Evolutionary conservation across 2,888 invertebrate species (phyloP).

Genomic region (Pyrochroa serraticornis): DNA sequence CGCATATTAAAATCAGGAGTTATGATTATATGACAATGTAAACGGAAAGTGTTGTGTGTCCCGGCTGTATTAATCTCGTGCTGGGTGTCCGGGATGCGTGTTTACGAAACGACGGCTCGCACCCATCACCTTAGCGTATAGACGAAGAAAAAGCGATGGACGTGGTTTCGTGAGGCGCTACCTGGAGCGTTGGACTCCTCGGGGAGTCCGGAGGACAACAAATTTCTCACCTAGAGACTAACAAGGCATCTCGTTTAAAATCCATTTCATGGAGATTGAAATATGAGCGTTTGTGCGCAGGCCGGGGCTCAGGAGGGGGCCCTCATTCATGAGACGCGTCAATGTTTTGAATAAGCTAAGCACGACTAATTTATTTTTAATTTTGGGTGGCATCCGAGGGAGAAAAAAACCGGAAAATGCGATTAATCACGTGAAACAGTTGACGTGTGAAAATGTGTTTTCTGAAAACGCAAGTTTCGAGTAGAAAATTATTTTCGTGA

Average conservation of each 20-base stretch:
- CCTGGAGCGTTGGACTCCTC: conserved; percentile 49
- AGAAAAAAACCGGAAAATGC: background rate
- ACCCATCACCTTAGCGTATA: conserved; percentile 36
- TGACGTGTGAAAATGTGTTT: conserved; percentile 47
- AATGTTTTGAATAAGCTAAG: conserved; percentile 33
- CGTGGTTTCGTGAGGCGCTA: conserved; percentile 45
- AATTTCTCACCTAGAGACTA: conserved; percentile 60
- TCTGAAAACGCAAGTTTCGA: conserved; percentile 36
- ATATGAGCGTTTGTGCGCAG: conserved; percentile 54
- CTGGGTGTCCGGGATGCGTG: conserved; percentile 48
- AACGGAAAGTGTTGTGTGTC: conserved; percentile 52
- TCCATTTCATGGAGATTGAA: conserved; percentile 56
- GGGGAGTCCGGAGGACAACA: conserved; percentile 56
- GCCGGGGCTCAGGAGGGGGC: conserved; percentile 50
- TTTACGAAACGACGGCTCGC: conserved; percentile 37
- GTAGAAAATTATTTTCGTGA: conserved; percentile 38
- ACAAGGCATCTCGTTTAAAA: conserved; percentile 57
- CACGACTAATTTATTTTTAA: conserved; percentile 26
- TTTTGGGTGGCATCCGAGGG: conserved; percentile 8
- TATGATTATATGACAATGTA: conserved; percentile 58
- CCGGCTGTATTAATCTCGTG: conserved; percentile 53
- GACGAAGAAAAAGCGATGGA: conserved; percentile 19
- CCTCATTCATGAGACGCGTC: conserved; percentile 50
- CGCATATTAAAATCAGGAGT: conserved; percentile 56
- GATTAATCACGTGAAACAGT: conserved; percentile 41